Base-by-base conservation (phyloP, 1,140 invertebrate species). In the Bombus polaris region DNA sequence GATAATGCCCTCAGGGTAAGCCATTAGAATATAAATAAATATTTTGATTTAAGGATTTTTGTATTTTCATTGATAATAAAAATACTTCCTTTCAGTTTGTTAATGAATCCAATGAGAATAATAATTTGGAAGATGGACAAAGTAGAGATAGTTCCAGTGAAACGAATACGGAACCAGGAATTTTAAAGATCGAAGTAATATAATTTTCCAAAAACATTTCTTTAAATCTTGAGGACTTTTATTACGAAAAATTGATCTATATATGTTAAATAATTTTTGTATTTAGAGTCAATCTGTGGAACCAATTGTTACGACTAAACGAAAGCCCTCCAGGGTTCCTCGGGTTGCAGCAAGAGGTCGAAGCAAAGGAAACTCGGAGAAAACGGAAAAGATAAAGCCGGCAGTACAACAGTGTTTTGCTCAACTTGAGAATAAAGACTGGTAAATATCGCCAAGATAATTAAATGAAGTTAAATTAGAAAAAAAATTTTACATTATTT, bases 401-500 rank as follows among this genome's bases (percentile, higher is more conserved):
- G 96, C 96, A 12, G 90, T 97, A 3, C 95, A 96, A 15, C 96
- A 97, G 72, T 96, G 96, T 47, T 95, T 97, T 81, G 91, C 95
- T 79, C 96, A 98, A 85, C 93, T 98, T 44, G 96, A 97, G 88
- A 96, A 96, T 44, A 95, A 97, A 88, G 98, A 98, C 89, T 99
- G 98, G 97, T 97, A 93, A 92, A 94, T 62, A 62, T 92, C 53
- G 68, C 57, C 80, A 28, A 82, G n/a, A 83, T 83, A 47, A 37
- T 42, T 42, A 72, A 44, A 42, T 15, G 2, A 15, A 28, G 5
- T 6, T 32, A 59, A 62, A 62, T n/a, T n/a, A 32, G n/a, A 66
- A 32, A 32, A n/a, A 32, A 32, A 18, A 15, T 22, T 18, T 66
- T 35, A 22, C 15, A 8, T 32, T 32, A 35, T 66, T 22, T 66